These are phyloP conservation scores for Cassiopea andromeda DNA, from an alignment of 30 jellyfish, hydroid and myxozoan species.

Conservation along the genomic window DNA sequence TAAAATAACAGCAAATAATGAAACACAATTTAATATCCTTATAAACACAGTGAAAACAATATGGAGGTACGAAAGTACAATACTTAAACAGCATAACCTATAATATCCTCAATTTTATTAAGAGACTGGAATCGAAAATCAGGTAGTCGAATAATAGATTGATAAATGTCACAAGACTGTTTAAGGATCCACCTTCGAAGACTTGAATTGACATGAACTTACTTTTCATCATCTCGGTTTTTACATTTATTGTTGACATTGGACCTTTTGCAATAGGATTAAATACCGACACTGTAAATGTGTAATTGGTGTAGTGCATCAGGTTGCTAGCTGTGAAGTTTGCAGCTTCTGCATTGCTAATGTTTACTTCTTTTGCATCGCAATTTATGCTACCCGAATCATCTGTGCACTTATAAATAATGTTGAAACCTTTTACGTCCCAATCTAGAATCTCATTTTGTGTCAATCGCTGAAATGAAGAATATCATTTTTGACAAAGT, in stretches of 20 bases:
- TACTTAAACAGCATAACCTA: no score
- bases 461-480: constrained; percentile 3
- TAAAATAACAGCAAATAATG: no score
- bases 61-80: no score
- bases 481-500: no score
- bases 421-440: constrained; percentile 34
- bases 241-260: not conserved
- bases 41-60: no score
- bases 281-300: constrained; percentile 15
- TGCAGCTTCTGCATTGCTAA: constrained; percentile 3
- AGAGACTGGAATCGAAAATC: no score
- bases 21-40: no score
- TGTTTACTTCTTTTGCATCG: not conserved
- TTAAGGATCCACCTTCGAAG: no score
- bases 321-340: not conserved
- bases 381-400: constrained; percentile 10
- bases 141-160: no score
- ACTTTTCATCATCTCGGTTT: not conserved
- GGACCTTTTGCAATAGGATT: constrained; percentile 33
- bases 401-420: not conserved
- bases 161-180: no score
- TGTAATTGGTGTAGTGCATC: constrained; percentile 47
- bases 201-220: no score
- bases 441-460: constrained; percentile 24
- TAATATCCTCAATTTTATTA: no score